These are phyloP conservation scores for Araneus ventricosus DNA, from an alignment of 1,140 invertebrate genomes.

Conservation along the genomic window DNA sequence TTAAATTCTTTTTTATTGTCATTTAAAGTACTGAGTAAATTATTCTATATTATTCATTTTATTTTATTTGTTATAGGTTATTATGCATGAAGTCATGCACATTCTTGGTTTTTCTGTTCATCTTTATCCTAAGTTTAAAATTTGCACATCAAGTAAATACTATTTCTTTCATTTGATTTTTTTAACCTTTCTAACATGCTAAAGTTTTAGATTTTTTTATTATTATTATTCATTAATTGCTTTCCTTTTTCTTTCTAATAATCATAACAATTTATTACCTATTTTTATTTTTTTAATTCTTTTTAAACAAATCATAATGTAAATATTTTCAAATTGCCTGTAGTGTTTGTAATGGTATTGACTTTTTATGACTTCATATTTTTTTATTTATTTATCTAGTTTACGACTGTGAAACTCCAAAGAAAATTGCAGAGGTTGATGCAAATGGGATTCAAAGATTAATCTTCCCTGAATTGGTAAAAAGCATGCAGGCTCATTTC, in stretches of 20 bases:
- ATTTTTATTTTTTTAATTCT: not conserved
- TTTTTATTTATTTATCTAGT: not conserved
- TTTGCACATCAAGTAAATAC: slow-evolving; percentile 41
- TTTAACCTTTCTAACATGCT: not conserved
- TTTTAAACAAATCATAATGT: not conserved
- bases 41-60: not conserved
- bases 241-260: not conserved
- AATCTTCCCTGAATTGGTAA: slow-evolving; percentile 42
- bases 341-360: not conserved
- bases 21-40: no score
- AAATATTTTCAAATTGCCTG: not conserved
- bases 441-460: slow-evolving; percentile 15
- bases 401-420: slow-evolving; percentile 4
- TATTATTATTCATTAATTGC: not conserved
- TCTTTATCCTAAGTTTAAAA: slow-evolving; percentile 59
- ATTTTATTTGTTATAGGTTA: not conserved
- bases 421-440: slow-evolving; percentile 22
- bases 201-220: not conserved
- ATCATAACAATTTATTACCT: no score
- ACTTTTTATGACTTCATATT: not conserved
- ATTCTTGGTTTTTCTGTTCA: slow-evolving; percentile 60
- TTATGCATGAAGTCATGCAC: slow-evolving; percentile 62
- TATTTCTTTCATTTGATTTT: not conserved
- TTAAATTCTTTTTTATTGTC: no score
- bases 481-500: slow-evolving; percentile 27